Conservation (phyloP, 2,888 invertebrate species). For the Phaedon cochleariae region DNA sequence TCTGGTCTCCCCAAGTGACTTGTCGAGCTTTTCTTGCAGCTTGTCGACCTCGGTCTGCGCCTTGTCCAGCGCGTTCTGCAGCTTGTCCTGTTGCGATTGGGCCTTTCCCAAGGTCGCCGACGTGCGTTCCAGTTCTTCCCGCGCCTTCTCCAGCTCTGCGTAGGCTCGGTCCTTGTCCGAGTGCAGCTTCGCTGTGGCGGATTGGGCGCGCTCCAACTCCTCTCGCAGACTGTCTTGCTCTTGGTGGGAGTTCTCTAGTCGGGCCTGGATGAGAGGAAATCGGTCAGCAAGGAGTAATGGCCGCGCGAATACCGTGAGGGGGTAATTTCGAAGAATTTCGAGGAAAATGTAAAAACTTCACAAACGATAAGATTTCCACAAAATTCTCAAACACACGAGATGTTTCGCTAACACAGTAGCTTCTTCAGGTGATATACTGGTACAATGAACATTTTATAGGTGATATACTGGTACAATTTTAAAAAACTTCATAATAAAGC, state of each 20-base stretch:
- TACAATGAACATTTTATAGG: too few relatives aligned
- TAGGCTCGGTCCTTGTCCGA: constrained; percentile 84
- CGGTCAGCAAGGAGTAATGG: too few relatives aligned
- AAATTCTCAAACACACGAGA: too few relatives aligned
- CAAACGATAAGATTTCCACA: too few relatives aligned
- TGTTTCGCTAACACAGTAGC: too few relatives aligned
- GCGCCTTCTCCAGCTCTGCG: constrained; percentile 81
- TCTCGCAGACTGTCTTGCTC: constrained; percentile 93
- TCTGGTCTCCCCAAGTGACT: constrained; percentile 81
- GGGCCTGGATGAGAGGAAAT: constrained; percentile 64
- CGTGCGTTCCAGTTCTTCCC: constrained; percentile 80
- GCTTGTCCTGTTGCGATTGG: constrained; percentile 90
- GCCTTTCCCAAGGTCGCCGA: constrained; percentile 91
- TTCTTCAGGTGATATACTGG: too few relatives aligned
- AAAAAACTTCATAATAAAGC: too few relatives aligned
- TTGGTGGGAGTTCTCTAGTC: constrained; percentile 93
- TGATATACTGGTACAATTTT: too few relatives aligned
- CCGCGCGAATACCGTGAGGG: too few relatives aligned
- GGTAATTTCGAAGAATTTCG: too few relatives aligned
- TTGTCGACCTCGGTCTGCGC: constrained; percentile 92
- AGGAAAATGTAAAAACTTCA: too few relatives aligned
- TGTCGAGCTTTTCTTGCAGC: constrained; percentile 87
- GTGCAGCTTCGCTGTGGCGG: constrained; percentile 83
- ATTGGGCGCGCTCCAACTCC: constrained; percentile 88
- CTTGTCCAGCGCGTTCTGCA: constrained; percentile 87